These are phyloP conservation scores for Thecophora atra DNA, from an alignment of 2,888 invertebrate genomes.

Conservation along the genomic window DNA sequence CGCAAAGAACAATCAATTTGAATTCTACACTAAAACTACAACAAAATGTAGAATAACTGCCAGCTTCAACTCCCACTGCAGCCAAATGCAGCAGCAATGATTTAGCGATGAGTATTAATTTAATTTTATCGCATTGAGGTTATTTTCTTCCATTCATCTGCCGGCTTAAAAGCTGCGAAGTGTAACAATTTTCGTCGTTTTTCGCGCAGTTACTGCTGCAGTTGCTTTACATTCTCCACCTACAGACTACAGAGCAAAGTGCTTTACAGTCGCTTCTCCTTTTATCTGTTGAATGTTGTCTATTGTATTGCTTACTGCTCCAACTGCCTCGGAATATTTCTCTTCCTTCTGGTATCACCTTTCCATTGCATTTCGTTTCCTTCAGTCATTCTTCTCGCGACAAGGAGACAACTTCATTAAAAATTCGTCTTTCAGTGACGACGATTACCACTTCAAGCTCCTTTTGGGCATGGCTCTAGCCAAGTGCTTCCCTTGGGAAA, in stretches of 20 bases:
- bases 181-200: neutral
- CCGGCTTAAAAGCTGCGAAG: neutral
- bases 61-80: conserved; percentile 39
- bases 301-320: neutral
- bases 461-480: no score
- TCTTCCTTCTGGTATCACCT: no score
- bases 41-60: conserved; percentile 14
- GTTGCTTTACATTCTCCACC: neutral
- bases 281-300: neutral
- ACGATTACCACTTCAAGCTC: conserved; percentile 16
- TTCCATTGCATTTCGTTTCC: no score
- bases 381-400: no score
- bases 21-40: neutral
- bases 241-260: neutral
- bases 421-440: conserved; percentile 23
- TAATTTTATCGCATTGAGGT: conserved; percentile 5
- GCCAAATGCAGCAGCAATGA: conserved; percentile 33
- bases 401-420: neutral
- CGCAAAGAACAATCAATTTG: conserved; percentile 19
- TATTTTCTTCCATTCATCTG: neutral
- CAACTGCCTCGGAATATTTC: neutral
- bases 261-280: neutral
- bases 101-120: conserved; percentile 28
- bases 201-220: neutral
- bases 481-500: no score